Base-by-base conservation (phyloP, 2,888 invertebrate genomes). In the Globia sparganii region DNA sequence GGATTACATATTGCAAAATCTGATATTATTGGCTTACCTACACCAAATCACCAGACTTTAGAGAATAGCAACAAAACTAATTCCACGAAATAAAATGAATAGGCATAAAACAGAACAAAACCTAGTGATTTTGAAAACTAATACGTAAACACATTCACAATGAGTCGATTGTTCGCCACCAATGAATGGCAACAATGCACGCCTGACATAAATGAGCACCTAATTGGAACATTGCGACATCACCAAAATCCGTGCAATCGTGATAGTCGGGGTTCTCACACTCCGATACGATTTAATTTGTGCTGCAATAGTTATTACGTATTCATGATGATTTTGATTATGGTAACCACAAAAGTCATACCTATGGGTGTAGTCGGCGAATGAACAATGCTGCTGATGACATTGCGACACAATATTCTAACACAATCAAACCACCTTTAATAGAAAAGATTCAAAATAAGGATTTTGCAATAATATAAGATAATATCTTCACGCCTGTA, bases 191-290 rank as follows among this genome's bases (percentile, higher is more conserved):
- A 89, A 95, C 95, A 95, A 95, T 94, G 92, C 94, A 94, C 93
- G 93, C 86, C 90, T 95, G 94, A 96, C 95, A 95, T 93, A 95
- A 96, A 96, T 96, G 94, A 95, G 94, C 94, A 93, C 91, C 96
- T 96, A 96, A 96, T 96, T 95, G 96, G 95, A 96, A 95, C 94
- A 90, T 96, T 96, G 94, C 95, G 92, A 94, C 94, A 96, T 94
- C 90, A 90, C 89, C 90, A 92, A 91, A 94, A 94, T 91, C 93
- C 92, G 93, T 93, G 94, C 91, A 86, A 93, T 93, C 91, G 91
- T 91, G 92, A 93, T 93, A 92, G 87, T 83, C 83, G 84, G 77
- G 80, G 89, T 92, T 92, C 91, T 90, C 91, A 90, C 91, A 91
- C 87, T 85, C 80, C 80, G 80, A 85, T 85, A 86, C 80, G 78